Evolutionary conservation across 2,888 invertebrate genomes (phyloP).

Genomic region (Drosophila helvetica): DNA sequence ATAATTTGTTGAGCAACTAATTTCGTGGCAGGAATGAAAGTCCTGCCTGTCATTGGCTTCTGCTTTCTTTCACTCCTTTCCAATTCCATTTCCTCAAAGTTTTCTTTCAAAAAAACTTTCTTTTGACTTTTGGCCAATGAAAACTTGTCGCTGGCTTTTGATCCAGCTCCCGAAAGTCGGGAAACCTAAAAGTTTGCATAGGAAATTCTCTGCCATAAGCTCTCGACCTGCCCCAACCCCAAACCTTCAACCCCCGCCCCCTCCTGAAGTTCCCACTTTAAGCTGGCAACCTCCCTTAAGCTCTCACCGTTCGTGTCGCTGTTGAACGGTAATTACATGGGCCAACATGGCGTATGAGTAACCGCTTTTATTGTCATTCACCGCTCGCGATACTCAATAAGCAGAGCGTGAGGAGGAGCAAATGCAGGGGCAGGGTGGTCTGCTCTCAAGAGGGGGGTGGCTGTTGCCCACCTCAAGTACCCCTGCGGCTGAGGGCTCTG

Average conservation of each 20-base stretch:
- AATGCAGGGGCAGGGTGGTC: not conserved
- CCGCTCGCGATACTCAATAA: constrained; percentile 54
- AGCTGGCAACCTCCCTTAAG: not conserved
- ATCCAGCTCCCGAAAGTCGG: constrained; percentile 26
- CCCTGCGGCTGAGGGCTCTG: constrained; percentile 47
- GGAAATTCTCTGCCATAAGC: constrained; percentile 18
- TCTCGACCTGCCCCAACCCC: not conserved
- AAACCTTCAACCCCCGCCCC: not conserved
- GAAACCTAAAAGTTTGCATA: constrained; percentile 37
- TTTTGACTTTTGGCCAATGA: not conserved
- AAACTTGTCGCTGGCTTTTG: constrained; percentile 31
- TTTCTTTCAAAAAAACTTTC: constrained; percentile 16
- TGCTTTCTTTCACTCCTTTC: not conserved
- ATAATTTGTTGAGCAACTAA: not conserved
- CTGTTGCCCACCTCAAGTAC: not conserved
- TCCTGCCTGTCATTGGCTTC: not conserved
- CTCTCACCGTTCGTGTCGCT: not conserved
- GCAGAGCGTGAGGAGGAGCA: constrained; percentile 1
- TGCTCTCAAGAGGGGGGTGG: not conserved
- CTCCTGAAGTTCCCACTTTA: not conserved
- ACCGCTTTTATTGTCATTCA: constrained; percentile 73
- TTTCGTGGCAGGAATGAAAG: not conserved
- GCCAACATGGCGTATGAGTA: constrained; percentile 73
- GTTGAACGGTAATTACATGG: constrained; percentile 37
- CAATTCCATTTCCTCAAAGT: constrained; percentile 10